phyloP scores from a whole-genome alignment of 2,113 vertebrate genomes.

The Microtus oregoni region DNA sequence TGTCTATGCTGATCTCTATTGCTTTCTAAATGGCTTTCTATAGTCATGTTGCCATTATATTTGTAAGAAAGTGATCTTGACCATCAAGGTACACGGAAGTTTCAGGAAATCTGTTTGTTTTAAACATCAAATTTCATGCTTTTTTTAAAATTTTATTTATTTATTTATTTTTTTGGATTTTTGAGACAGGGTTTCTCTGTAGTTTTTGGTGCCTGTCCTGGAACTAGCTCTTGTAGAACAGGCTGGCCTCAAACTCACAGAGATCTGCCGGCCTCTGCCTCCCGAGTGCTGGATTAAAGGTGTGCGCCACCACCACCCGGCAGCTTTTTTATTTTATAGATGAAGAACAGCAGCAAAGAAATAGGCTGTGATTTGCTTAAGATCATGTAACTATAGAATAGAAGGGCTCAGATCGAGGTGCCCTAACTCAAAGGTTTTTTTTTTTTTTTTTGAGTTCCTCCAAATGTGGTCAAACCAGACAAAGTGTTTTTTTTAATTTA shows the following conservation, averaged over 20 bases:
- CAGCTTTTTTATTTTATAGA: slow-evolving; percentile 38
- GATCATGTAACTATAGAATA: not conserved
- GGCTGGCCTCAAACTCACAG: too few relatives aligned
- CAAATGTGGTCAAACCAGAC: not conserved
- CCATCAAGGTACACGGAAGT: too few relatives aligned
- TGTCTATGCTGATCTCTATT: not conserved
- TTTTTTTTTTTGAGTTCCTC: not conserved
- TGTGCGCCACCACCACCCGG: too few relatives aligned
- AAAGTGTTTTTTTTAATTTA: not conserved
- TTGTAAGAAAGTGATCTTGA: not conserved
- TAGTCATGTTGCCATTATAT: not conserved
- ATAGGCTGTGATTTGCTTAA: not conserved
- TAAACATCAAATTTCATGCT: slow-evolving; percentile 36
- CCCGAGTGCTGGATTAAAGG: too few relatives aligned
- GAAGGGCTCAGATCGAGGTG: not conserved
- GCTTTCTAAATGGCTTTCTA: slow-evolving; percentile 13
- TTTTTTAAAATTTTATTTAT: not conserved
- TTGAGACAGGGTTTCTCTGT: too few relatives aligned
- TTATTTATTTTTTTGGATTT: too few relatives aligned
- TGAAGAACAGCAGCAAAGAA: not conserved
- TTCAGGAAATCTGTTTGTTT: not conserved
- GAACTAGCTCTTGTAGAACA: too few relatives aligned
- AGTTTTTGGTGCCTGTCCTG: too few relatives aligned
- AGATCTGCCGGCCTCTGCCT: too few relatives aligned
- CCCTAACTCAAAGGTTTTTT: not conserved